Percentiles rank a stretch among this genome's conserved stretches.
Conservation (phyloP, 2,888 invertebrate genomes). For the Drosophila picticornis region DNA sequence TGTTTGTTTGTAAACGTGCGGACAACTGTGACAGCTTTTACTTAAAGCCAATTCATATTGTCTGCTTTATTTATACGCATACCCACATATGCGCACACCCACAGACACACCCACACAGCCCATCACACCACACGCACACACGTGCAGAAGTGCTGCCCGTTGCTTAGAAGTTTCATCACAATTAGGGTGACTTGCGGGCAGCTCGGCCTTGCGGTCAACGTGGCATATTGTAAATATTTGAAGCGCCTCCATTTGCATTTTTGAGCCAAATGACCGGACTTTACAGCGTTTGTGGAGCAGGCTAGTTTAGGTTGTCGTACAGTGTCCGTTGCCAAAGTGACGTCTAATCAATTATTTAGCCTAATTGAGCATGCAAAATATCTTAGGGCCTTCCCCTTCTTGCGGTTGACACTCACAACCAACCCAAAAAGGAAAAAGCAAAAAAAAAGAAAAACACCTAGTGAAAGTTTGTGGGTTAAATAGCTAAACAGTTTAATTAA, state of each 20-base stretch:
- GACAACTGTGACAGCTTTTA: slow-evolving; percentile 42
- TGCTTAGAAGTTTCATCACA: slow-evolving; percentile 23
- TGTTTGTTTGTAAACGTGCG: slow-evolving; percentile 12
- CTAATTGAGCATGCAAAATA: slow-evolving; percentile 49
- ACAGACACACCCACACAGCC: not conserved
- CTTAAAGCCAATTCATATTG: slow-evolving; percentile 35
- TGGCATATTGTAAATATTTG: slow-evolving; percentile 67
- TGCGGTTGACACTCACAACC: not conserved
- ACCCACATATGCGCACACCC: not conserved
- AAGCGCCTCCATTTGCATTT: slow-evolving; percentile 35
- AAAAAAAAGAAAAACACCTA: not conserved
- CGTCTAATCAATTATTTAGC: slow-evolving; percentile 47
- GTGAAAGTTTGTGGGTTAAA: slow-evolving; percentile 8
- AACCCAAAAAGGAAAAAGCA: not conserved
- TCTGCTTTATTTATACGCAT: slow-evolving; percentile 14
- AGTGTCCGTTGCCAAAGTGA: slow-evolving; percentile 46
- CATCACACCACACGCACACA: not conserved
- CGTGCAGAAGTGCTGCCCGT: not conserved
- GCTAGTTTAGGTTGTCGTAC: slow-evolving; percentile 18
- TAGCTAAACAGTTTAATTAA: slow-evolving; percentile 34
- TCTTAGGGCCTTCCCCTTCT: not conserved
- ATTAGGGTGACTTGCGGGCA: slow-evolving; percentile 22
- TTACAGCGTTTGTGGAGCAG: slow-evolving; percentile 35
- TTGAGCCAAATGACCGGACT: slow-evolving; percentile 31
- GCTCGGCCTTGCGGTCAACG: slow-evolving; percentile 46